Evolutionary conservation across 2,797 vertebrate genomes (phyloP).

Genomic region (Hemitrygon akajei): DNA sequence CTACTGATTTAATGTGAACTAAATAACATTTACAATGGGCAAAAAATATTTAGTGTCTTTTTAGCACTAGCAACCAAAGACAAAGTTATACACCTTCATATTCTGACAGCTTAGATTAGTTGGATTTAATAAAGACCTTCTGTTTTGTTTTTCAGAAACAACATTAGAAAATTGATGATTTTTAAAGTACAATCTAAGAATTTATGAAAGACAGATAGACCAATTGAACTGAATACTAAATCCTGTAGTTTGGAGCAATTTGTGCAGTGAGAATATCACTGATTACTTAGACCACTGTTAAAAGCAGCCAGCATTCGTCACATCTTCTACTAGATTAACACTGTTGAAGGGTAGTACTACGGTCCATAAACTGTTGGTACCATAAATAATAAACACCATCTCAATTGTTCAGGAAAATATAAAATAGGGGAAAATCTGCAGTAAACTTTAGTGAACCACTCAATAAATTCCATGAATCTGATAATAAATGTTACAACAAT

Average conservation of each 20-base stretch:
- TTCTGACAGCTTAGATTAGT: neutral
- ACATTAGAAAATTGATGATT: constrained; percentile 8
- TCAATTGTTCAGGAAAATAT: neutral
- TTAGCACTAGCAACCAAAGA: no score
- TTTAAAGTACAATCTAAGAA: neutral
- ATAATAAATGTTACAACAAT: no score
- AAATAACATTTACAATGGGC: no score
- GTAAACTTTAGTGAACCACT: neutral
- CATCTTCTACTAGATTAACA: neutral
- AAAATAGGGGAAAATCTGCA: neutral
- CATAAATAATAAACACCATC: constrained; percentile 2
- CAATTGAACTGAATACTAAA: constrained; percentile 22
- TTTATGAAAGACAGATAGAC: neutral
- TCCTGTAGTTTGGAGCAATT: neutral
- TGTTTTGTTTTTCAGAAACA: neutral
- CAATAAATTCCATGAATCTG: neutral
- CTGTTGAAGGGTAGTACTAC: neutral
- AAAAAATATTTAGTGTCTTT: no score
- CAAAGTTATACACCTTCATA: neutral
- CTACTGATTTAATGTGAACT: no score
- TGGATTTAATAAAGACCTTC: neutral
- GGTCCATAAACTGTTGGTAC: neutral
- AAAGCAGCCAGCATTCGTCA: neutral
- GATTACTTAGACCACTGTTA: neutral
- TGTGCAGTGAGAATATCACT: neutral